phyloP scores from a whole-genome alignment of 2,797 vertebrate genomes.

The Eulemur rubriventer region DNA sequence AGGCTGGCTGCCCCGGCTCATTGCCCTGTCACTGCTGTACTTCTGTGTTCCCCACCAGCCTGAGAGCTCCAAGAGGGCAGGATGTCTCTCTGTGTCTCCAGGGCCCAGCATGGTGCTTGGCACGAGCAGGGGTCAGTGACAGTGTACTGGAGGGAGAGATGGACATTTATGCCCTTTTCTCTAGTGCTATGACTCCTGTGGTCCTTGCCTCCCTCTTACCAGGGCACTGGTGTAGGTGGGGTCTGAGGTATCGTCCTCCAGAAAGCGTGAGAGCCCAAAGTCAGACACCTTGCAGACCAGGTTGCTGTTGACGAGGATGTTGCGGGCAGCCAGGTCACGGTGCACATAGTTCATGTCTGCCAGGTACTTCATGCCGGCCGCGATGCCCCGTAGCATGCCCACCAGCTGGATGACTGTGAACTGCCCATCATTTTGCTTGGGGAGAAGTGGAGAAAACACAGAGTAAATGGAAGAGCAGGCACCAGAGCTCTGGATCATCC shows the following conservation, averaged over 20 bases:
- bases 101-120: not conserved
- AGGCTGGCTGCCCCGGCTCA: not conserved
- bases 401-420: conserved; percentile 99
- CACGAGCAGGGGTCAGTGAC: not conserved
- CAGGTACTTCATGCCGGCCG: conserved; percentile 96
- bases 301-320: conserved; percentile 99
- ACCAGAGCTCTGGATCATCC: not conserved
- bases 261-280: conserved; percentile 96
- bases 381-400: conserved; percentile 97
- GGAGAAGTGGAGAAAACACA: not conserved
- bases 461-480: not conserved
- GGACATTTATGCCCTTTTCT: not conserved
- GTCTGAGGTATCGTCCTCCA: conserved; percentile 97
- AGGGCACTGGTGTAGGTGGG: conserved; percentile 98
- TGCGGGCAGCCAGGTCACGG: conserved; percentile 96
- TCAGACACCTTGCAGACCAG: conserved; percentile 98
- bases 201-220: conserved; percentile 84
- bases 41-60: not conserved
- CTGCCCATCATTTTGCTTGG: conserved; percentile 97
- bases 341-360: conserved; percentile 98
- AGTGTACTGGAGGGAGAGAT: not conserved
- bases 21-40: not conserved
- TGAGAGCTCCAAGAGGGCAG: not conserved
- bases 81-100: not conserved
- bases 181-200: accelerated